Conservation (phyloP, 2,888 invertebrate genomes). For the Leptinotarsa tumamoca region DNA sequence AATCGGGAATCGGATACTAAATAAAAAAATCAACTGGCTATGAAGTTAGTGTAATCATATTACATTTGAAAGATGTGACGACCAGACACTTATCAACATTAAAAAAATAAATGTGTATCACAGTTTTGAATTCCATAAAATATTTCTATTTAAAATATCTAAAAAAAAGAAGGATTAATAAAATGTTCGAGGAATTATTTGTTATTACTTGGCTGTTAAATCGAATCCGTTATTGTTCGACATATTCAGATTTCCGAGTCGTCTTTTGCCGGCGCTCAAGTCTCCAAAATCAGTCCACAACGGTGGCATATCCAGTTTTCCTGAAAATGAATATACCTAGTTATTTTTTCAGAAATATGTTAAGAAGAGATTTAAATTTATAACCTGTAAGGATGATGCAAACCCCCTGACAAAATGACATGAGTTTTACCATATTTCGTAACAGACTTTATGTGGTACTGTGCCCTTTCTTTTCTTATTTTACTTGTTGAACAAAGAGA, state of each 20-base stretch:
- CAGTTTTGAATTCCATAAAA: constrained; percentile 42
- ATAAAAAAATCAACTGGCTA: constrained; percentile 4
- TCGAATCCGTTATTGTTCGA: constrained; percentile 56
- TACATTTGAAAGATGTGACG: constrained; percentile 42
- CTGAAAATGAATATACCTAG: constrained; percentile 39
- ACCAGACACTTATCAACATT: constrained; percentile 34
- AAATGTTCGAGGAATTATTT: neutral
- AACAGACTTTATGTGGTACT: too few relatives aligned
- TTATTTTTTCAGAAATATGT: neutral
- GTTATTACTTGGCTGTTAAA: constrained; percentile 59
- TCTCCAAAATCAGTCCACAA: constrained; percentile 59
- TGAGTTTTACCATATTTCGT: too few relatives aligned
- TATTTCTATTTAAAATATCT: constrained; percentile 50
- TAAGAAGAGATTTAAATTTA: neutral
- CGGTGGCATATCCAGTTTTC: constrained; percentile 54
- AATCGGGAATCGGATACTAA: neutral
- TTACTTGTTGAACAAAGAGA: too few relatives aligned
- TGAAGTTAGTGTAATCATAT: constrained; percentile 28
- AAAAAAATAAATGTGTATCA: constrained; percentile 52
- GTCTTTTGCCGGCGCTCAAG: constrained; percentile 55
- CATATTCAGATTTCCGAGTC: constrained; percentile 53
- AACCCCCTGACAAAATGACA: too few relatives aligned
- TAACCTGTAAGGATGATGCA: too few relatives aligned
- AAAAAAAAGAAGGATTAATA: constrained; percentile 37
- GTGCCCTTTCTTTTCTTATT: too few relatives aligned